Evolutionary conservation across 2,797 vertebrate species (phyloP), one percentile per base, ranked within the genome.

Genomic region (Zenarchopterus dispar): DNA sequence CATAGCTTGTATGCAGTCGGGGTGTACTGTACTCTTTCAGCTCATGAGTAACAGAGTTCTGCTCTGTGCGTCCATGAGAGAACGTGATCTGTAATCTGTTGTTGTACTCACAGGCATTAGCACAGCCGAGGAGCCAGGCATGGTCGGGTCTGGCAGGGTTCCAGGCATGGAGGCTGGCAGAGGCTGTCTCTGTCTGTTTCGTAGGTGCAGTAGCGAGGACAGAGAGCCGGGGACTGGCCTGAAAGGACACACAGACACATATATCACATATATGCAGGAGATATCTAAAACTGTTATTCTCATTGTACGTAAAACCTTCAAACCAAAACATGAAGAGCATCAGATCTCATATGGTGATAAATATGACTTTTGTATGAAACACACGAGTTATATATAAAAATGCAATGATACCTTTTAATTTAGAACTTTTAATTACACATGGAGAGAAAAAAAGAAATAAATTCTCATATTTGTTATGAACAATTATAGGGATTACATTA

Each of bases 141-240:
- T 99, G 67, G 96, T 97, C 0, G 96, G 97, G 89, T 99, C 97
- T 77, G 98, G 97, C 87, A 99, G 94, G 18, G 96, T 98, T 87
- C 97, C 98, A 33, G 98, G 95, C 97, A 99, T 99, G 84, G 98
- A 99, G 90, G 97, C 98, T 88, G 98, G 97, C 93, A 99, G 95
- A 73, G 98, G 98, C 91, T 99, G 98, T 93, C 97, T 94, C 91
- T 97, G 98, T 95, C 98, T 94, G 95, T 98, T 99, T 91, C 98
- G 95, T 86, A 99, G 96, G 92, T 99, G 98, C 87, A 99, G 92
- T 84, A 99, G 88, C 71, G 98, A 99, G 78, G 98, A 99, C 90
- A 99, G 94, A 78, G 97, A 99, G 92, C 97, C 97, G 75, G 98
- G 98, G 66, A 99, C 95, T 90, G 98, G 97, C 93, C 98, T 99